These are phyloP conservation scores for Pituophis catenifer DNA, from an alignment of 2,113 vertebrate genomes.

Conservation along the genomic window DNA sequence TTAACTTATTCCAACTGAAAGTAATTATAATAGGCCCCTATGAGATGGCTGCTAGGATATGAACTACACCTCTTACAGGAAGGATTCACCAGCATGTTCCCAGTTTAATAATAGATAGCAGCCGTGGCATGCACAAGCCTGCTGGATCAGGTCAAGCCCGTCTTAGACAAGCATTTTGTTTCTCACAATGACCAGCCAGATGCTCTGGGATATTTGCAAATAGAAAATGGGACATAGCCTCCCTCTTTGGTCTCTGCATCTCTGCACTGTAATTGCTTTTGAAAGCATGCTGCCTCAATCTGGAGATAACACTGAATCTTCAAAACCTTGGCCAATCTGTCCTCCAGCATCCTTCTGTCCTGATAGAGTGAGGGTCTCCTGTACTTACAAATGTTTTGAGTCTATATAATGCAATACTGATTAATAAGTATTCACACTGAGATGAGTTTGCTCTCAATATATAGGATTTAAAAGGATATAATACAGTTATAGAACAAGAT, in stretches of 20 bases:
- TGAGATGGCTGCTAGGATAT: neutral
- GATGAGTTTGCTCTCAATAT: neutral
- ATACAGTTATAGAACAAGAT: neutral
- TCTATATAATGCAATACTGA: neutral
- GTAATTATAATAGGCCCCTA: neutral
- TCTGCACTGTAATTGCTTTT: neutral
- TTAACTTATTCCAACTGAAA: neutral
- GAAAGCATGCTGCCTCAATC: neutral
- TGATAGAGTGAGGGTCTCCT: neutral
- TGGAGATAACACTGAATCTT: neutral
- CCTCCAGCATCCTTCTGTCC: neutral
- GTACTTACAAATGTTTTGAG: neutral
- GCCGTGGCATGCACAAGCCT: neutral
- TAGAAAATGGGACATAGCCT: neutral
- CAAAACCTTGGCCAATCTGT: neutral
- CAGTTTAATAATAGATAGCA: neutral
- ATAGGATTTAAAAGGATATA: neutral
- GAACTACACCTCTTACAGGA: neutral
- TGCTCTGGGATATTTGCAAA: neutral
- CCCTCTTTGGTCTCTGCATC: neutral
- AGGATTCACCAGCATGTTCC: neutral
- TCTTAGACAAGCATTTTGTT: neutral
- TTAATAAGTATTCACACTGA: neutral
- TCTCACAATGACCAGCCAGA: neutral
- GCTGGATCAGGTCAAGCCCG: neutral